Evolutionary conservation across 2,113 vertebrate species (phyloP).

Genomic region (Pungitius pungitius): DNA sequence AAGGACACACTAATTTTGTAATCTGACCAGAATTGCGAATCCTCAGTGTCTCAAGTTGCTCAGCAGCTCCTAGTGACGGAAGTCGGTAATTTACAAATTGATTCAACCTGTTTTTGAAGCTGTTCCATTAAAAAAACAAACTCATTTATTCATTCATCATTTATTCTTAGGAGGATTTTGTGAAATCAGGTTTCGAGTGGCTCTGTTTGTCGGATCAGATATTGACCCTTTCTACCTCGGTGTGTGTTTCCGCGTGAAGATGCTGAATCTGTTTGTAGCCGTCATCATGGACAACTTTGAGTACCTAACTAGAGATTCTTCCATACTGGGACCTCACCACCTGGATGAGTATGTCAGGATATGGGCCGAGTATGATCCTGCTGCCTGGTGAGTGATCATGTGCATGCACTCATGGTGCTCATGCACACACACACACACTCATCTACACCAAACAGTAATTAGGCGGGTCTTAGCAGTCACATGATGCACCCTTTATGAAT

Average conservation of each 20-base stretch:
- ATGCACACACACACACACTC: conserved; percentile 13
- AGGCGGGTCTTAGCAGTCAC: background rate
- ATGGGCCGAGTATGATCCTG: conserved; percentile 99
- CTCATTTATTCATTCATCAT: no score
- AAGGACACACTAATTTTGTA: background rate
- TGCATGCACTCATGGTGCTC: conserved; percentile 24
- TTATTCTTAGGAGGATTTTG: background rate
- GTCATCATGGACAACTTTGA: conserved; percentile 99
- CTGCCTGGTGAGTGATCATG: conserved; percentile 92
- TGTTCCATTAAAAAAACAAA: background rate
- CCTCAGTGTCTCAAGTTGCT: background rate
- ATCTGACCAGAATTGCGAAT: background rate
- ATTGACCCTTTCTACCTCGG: background rate
- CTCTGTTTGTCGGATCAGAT: background rate
- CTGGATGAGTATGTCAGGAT: conserved; percentile 99
- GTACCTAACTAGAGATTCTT: conserved; percentile 97
- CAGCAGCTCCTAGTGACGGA: background rate
- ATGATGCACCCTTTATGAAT: background rate
- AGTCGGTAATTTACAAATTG: background rate
- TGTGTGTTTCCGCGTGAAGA: conserved; percentile 74
- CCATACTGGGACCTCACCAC: conserved; percentile 97
- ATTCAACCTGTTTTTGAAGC: background rate
- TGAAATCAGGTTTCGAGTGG: background rate
- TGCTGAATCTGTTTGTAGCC: conserved; percentile 99
- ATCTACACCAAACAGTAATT: background rate